These are phyloP conservation scores for Arrhopalites spinosus DNA, from an alignment of 2,888 invertebrate species.

Conservation along the genomic window DNA sequence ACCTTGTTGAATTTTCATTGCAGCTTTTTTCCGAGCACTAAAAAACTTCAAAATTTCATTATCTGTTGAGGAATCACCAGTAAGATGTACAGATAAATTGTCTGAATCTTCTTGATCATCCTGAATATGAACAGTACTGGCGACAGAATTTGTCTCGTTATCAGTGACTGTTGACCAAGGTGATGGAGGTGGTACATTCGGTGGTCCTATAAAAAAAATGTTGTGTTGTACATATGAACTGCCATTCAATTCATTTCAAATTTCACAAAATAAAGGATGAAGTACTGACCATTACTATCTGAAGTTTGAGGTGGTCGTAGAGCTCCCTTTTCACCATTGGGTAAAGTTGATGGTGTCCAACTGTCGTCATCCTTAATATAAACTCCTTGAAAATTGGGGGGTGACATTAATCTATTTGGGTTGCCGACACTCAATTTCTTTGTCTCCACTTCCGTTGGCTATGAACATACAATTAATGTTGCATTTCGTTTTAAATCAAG, in stretches of 20 bases:
- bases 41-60: conserved; percentile 63
- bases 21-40: conserved; percentile 58
- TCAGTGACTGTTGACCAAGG: conserved; percentile 3
- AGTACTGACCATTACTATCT: background rate
- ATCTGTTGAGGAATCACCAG: conserved; percentile 63
- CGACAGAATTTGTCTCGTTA: background rate
- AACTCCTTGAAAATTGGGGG: conserved; percentile 8
- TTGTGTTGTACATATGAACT: too few relatives aligned
- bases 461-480: background rate
- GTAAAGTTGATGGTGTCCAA: background rate
- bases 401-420: background rate
- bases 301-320: background rate
- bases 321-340: background rate
- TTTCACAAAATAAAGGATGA: background rate
- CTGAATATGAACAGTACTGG: background rate
- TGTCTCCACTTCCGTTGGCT: conserved; percentile 38
- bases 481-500: too few relatives aligned
- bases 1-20: conserved; percentile 8
- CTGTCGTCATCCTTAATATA: background rate
- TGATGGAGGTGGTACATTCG: conserved; percentile 1
- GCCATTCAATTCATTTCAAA: too few relatives aligned
- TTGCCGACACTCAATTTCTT: background rate
- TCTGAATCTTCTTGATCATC: conserved; percentile 55
- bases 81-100: conserved; percentile 59
- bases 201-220: background rate